Evolutionary conservation across 2,797 vertebrate species (phyloP).

Genomic region (Micrastur ruficollis): DNA sequence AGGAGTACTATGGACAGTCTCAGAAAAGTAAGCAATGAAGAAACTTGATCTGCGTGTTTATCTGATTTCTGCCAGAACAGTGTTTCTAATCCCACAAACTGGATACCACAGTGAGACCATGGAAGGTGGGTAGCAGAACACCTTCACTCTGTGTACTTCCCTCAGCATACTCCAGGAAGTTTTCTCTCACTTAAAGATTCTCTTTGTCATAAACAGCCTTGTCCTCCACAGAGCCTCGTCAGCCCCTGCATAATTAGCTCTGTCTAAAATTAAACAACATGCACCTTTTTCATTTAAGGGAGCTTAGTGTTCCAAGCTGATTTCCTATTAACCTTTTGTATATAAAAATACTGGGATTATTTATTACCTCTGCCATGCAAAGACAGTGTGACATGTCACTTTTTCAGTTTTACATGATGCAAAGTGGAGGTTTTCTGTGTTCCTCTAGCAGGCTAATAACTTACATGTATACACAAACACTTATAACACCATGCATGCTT

Average conservation of each 20-base stretch:
- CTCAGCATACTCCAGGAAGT: not conserved
- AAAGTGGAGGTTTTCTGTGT: not conserved
- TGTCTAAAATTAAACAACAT: not conserved
- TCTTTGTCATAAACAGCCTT: not conserved
- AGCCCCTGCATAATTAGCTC: not conserved
- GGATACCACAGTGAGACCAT: rapidly evolving
- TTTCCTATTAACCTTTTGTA: not conserved
- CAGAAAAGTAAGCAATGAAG: not conserved
- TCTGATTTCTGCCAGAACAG: not conserved
- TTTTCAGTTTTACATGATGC: not conserved
- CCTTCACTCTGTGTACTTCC: rapidly evolving
- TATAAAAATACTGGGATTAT: not conserved
- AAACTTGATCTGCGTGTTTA: not conserved
- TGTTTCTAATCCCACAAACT: not conserved
- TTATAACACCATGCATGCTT: not conserved
- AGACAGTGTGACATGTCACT: not conserved
- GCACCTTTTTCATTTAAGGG: not conserved
- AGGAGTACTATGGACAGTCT: not conserved
- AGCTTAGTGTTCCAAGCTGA: not conserved
- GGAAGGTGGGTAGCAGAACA: not conserved
- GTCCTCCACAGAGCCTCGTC: not conserved
- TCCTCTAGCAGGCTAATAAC: not conserved
- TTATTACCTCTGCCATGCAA: not conserved
- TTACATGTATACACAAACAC: not conserved
- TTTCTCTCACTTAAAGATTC: not conserved